Percentiles rank a stretch among this genome's conserved stretches.
These are phyloP conservation scores for Neodiprion pinetum DNA, from an alignment of 1,140 invertebrate genomes.

Conservation along the genomic window DNA sequence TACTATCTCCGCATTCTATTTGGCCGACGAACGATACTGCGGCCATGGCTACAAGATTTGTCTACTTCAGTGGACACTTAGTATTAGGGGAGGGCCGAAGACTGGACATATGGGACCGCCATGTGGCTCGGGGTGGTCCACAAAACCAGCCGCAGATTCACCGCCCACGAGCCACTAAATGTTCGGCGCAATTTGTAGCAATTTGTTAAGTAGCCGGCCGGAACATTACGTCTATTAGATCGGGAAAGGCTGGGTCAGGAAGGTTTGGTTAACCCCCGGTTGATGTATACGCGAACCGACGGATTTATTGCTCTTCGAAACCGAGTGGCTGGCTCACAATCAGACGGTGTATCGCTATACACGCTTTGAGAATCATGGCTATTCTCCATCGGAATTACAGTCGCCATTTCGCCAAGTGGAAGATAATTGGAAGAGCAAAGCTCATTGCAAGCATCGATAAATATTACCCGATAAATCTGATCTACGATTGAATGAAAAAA, in stretches of 20 bases:
- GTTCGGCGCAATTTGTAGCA: slow-evolving; percentile 61
- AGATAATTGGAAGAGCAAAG: too few species aligned
- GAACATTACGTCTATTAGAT: slow-evolving; percentile 60
- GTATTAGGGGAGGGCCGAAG: slow-evolving; percentile 39
- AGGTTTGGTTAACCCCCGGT: slow-evolving; percentile 28
- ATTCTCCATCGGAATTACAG: too few species aligned
- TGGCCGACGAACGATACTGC: slow-evolving; percentile 10
- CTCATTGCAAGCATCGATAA: too few species aligned
- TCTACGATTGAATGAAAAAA: background rate
- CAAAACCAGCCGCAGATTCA: slow-evolving; percentile 15
- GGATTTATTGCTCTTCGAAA: slow-evolving; percentile 51
- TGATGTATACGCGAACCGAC: slow-evolving; percentile 50
- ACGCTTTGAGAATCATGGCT: too few species aligned
- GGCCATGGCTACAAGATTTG: slow-evolving; percentile 31
- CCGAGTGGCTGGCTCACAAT: slow-evolving; percentile 8
- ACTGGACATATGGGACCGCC: slow-evolving; percentile 53
- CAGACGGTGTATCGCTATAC: background rate
- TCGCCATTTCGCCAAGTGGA: too few species aligned
- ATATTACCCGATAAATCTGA: too few species aligned
- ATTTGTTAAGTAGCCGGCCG: slow-evolving; percentile 63
- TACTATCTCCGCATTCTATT: background rate
- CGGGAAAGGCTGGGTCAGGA: slow-evolving; percentile 16
- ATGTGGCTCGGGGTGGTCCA: slow-evolving; percentile 41
- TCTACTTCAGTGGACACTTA: slow-evolving; percentile 40
- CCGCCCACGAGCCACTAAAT: slow-evolving; percentile 45